These are phyloP conservation scores for Cheilosia vernalis DNA, from an alignment of 2,888 invertebrate species.

Conservation along the genomic window DNA sequence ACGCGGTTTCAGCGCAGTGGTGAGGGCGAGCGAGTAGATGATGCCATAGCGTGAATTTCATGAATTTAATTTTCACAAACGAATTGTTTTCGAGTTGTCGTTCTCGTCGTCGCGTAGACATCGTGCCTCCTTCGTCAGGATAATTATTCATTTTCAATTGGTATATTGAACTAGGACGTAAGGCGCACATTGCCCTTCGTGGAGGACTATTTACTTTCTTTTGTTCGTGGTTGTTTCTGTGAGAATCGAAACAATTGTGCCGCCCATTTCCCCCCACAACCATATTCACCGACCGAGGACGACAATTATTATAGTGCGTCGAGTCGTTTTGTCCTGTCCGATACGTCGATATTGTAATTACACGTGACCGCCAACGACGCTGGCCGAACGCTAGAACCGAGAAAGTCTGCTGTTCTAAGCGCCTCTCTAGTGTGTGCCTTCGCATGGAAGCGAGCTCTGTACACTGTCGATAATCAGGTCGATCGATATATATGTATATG, in stretches of 20 bases:
- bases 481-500: constrained; percentile 56
- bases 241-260: constrained; percentile 59
- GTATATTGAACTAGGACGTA: constrained; percentile 42
- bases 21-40: neutral
- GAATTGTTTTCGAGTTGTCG: constrained; percentile 10
- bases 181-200: constrained; percentile 2
- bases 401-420: constrained; percentile 31
- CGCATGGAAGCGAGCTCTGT: constrained; percentile 41
- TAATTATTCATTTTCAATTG: constrained; percentile 60
- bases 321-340: constrained; percentile 32
- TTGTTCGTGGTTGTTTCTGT: neutral
- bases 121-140: constrained; percentile 5
- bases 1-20: constrained; percentile 15
- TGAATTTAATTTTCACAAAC: constrained; percentile 30
- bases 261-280: neutral
- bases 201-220: constrained; percentile 37
- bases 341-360: constrained; percentile 62
- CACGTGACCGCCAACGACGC: neutral
- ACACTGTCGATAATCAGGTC: constrained; percentile 54
- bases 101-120: neutral
- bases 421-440: constrained; percentile 5
- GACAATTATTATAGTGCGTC: constrained; percentile 35
- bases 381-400: constrained; percentile 34
- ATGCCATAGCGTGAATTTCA: constrained; percentile 35
- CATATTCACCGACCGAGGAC: constrained; percentile 31